Conservation (phyloP, 2,797 vertebrate species). For the Gymnoscopelus braueri region DNA sequence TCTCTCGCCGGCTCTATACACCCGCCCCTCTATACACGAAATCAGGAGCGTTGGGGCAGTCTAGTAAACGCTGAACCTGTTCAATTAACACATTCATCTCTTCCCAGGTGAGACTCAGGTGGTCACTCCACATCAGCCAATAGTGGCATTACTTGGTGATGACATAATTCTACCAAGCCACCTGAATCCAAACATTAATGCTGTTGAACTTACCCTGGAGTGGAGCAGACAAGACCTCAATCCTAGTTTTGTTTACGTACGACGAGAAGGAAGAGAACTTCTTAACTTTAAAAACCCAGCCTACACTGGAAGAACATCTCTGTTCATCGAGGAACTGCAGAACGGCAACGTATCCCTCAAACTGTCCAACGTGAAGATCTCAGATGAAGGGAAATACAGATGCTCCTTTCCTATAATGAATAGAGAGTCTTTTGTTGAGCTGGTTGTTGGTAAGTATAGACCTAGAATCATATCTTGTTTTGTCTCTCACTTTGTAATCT, state of each 20-base stretch:
- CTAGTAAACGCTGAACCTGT: no score
- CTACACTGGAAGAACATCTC: slow-evolving; percentile 1
- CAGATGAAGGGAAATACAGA: slow-evolving; percentile 17
- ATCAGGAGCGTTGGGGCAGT: no score
- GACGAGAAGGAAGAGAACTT: neutral
- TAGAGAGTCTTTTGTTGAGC: neutral
- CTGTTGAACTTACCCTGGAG: slow-evolving; percentile 12
- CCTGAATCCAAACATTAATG: slow-evolving; percentile 7
- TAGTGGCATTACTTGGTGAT: slow-evolving; percentile 7
- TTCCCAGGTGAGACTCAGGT: neutral
- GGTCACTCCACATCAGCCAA: neutral
- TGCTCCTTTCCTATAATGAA: neutral
- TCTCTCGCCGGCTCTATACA: no score
- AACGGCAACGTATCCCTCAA: slow-evolving; percentile 27
- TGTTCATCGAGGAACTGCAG: slow-evolving; percentile 1
- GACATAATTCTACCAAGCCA: slow-evolving; percentile 27
- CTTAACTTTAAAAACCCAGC: slow-evolving; percentile 6
- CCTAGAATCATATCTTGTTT: no score
- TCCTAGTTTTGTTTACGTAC: neutral
- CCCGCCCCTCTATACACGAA: no score
- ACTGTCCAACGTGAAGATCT: neutral
- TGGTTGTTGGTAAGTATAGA: slow-evolving; percentile 4
- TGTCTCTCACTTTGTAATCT: no score
- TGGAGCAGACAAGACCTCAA: slow-evolving; percentile 2
- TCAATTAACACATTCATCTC: no score